Base-by-base conservation (phyloP, 1,140 invertebrate genomes). In the Diabrotica undecimpunctata region DNA sequence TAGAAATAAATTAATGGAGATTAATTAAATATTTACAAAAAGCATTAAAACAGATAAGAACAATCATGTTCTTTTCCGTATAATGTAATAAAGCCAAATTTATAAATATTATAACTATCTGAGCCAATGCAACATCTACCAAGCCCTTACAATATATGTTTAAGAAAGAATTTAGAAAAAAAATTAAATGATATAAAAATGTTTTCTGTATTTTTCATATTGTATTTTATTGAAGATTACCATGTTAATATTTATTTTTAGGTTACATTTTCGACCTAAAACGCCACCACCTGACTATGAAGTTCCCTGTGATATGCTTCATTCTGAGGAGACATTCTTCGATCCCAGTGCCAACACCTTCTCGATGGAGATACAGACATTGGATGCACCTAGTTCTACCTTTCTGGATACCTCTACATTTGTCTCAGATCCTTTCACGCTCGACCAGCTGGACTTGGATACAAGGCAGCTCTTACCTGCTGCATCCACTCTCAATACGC, bases 211-310 rank as follows among this genome's bases (percentile, higher is more conserved):
- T 25, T 25, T 25, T 25, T 25, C 25, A 25, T 25, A 25, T 25
- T 25, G 25, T 25, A 25, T 25, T 25, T 25, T 25, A 25, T 25
- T 25, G 1, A 25, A 25, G 25, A 25, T 25, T 25, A 25, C 4
- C 25, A 25, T 25, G 25, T 25, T 25, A 2, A 25, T 8, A 10
- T 46, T 46, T 46, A 61, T 12, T 74, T 76, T 11, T 62, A 88
- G 88, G 87, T 82, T 90, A 78, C 90, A 91, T 77, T 91, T 90
- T 78, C 85, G 87, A 72, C 89, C 89, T 64, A 90, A 90, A 81
- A 89, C 88, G 55, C 86, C 86, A 55, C 85, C 85, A 50, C 80
- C 80, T 12, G 70, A 72, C 54, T 72, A 74, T 13, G 70, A 71
- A 62, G 68, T 72, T 5, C 73, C 74, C 6, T 74, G 72, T 62